Conservation (phyloP, 92 coral and sea anemone genomes). For the Muricea muricata region DNA sequence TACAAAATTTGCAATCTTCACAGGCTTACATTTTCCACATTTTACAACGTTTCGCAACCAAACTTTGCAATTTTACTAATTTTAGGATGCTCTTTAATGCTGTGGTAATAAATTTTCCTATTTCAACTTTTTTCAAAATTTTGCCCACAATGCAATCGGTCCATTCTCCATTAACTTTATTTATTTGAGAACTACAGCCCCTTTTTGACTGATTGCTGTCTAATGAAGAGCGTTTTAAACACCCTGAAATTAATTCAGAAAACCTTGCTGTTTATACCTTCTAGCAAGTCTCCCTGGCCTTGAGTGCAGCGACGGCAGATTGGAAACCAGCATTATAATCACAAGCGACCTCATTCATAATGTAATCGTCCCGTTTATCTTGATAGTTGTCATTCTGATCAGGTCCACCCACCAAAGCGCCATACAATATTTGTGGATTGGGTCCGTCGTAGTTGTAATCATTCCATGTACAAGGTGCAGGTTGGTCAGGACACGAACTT, state of each 20-base stretch:
- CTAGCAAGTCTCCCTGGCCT: constrained; percentile 18
- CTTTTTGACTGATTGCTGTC: too few relatives aligned
- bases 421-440: constrained; percentile 79
- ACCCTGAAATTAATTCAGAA: neutral
- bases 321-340: constrained; percentile 93
- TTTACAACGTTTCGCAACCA: too few relatives aligned
- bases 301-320: constrained; percentile 87
- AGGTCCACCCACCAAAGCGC: constrained; percentile 91
- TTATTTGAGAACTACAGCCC: too few relatives aligned
- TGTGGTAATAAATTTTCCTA: too few relatives aligned
- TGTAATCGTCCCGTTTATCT: constrained; percentile 75
- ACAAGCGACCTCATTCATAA: constrained; percentile 80
- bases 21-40: too few relatives aligned
- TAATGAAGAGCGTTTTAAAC: too few relatives aligned
- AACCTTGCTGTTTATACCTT: neutral
- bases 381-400: constrained; percentile 64
- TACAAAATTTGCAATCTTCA: too few relatives aligned
- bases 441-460: constrained; percentile 55
- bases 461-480: constrained; percentile 68
- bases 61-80: too few relatives aligned
- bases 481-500: constrained; percentile 75
- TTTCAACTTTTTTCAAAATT: too few relatives aligned
- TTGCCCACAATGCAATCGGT: too few relatives aligned
- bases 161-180: too few relatives aligned
- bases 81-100: too few relatives aligned